Evolutionary conservation across 2,888 invertebrate genomes (phyloP), one percentile per base, ranked within the genome.

Genomic region (Neoitamus cyanurus): DNA sequence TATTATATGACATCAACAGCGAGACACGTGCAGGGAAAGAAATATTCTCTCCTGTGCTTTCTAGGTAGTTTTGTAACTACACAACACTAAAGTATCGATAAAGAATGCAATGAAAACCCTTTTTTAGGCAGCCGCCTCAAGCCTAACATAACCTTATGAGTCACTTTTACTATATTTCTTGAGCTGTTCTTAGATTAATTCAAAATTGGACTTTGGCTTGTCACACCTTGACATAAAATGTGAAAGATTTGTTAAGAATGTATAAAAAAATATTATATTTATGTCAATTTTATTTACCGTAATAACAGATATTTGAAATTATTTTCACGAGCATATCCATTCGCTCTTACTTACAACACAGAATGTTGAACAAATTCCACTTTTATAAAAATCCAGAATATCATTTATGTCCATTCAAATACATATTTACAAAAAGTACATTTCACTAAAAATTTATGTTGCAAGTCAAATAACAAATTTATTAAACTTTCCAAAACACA

Each of bases 401-500:
- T n/a, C n/a, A 15, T 42, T n/a, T 42, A 42, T n/a, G n/a, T n/a
- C 42, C 0, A 42, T 42, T n/a, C 5, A 42, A 42, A 15, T 15
- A 42, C 1, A n/a, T 42, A 42, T 42, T 42, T 42, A 42, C 42
- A 42, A 42, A 42, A n/a, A n/a, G n/a, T n/a, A 42, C 42, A 42
- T 42, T 42, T 42, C n/a, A 42, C 42, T 42, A 42, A 42, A 42
- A n/a, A 42, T 42, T 42, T 42, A 42, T 42, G 0, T 42, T 42
- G 13, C 42, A 42, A 42, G 42, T 42, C 42, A 58, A 58, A 58
- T 42, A 75, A 75, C 75, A 28, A 75, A 75, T 75, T 75, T 75
- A 58, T 80, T 80, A 48, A 31, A 80, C 48, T 58, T 58, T 77
- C 31, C 11, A 80, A 80, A 80, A 80, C 77, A 80, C 78, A 80